phyloP scores from a whole-genome alignment of 2,888 invertebrate species.

The Drosophila falleni region DNA sequence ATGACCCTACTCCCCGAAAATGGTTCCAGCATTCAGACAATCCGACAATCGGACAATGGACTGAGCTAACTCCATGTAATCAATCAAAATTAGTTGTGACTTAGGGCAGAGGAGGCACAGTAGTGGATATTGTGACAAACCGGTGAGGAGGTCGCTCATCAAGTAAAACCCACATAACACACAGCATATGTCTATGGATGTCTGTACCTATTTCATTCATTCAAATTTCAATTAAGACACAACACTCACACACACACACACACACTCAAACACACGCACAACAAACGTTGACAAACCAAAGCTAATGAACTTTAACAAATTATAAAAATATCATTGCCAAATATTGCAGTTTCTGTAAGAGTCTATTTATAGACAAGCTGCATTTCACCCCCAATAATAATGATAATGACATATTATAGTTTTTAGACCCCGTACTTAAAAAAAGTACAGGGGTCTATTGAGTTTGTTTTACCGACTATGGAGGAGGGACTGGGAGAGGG shows the following conservation, averaged over 20 bases:
- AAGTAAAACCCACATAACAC: constrained; percentile 25
- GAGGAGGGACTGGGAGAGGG: no score
- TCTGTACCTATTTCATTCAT: constrained; percentile 27
- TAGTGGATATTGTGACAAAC: constrained; percentile 76
- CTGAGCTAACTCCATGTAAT: constrained; percentile 55
- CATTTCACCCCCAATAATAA: no score
- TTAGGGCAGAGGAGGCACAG: constrained; percentile 60
- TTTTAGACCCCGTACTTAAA: no score
- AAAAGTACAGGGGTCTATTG: no score
- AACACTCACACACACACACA: constrained; percentile 12
- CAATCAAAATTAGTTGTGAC: constrained; percentile 84
- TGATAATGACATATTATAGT: no score
- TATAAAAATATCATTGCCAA: constrained; percentile 24
- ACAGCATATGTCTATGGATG: constrained; percentile 1
- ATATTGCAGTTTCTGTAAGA: constrained; percentile 5
- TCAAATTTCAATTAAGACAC: constrained; percentile 50
- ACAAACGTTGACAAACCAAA: constrained; percentile 28
- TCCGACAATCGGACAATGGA: constrained; percentile 27
- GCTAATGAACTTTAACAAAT: constrained; percentile 35
- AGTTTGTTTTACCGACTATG: no score
- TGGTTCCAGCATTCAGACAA: background rate
- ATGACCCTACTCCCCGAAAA: background rate
- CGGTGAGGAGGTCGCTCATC: constrained; percentile 33
- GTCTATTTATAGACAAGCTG: background rate
- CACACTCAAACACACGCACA: constrained; percentile 2